These are phyloP conservation scores for Disparrhopalites patrizii DNA, from an alignment of 2,888 invertebrate genomes.

Conservation along the genomic window DNA sequence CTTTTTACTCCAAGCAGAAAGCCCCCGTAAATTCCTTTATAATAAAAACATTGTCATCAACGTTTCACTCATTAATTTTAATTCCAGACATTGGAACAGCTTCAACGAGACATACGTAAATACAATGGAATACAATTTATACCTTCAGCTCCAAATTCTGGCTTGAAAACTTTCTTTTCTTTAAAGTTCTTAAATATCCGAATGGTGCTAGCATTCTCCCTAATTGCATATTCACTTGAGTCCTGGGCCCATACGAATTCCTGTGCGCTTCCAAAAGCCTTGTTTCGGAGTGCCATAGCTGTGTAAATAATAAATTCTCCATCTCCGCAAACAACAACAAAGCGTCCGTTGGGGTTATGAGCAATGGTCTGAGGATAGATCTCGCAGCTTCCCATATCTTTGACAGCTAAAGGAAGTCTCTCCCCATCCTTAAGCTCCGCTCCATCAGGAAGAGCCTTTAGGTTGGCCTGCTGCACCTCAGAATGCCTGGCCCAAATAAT, in stretches of 20 bases:
- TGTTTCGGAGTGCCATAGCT: conserved; percentile 97
- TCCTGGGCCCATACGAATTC: conserved; percentile 99
- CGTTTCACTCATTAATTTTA: neutral
- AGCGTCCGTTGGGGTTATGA: conserved; percentile 96
- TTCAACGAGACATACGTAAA: neutral
- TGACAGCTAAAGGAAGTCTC: conserved; percentile 85
- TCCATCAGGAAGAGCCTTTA: conserved; percentile 78
- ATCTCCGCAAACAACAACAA: conserved; percentile 96
- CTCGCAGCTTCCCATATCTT: conserved; percentile 99
- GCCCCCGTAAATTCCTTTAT: conserved; percentile 80
- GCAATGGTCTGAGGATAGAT: conserved; percentile 98
- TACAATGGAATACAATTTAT: conserved; percentile 28
- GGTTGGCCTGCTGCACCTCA: conserved; percentile 94
- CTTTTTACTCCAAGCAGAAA: conserved; percentile 86
- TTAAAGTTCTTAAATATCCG: conserved; percentile 98
- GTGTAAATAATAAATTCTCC: conserved; percentile 99
- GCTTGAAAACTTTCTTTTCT: conserved; percentile 90
- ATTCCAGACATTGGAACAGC: neutral
- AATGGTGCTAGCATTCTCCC: conserved; percentile 85
- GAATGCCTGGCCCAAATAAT: conserved; percentile 99
- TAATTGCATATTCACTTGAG: conserved; percentile 74
- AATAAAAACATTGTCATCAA: conserved; percentile 1
- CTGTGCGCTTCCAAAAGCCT: conserved; percentile 95
- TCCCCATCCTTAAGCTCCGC: conserved; percentile 76
- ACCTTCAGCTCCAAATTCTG: conserved; percentile 95